phyloP scores from a whole-genome alignment of 2,797 vertebrate genomes.

The Yasuhikotakia modesta region DNA sequence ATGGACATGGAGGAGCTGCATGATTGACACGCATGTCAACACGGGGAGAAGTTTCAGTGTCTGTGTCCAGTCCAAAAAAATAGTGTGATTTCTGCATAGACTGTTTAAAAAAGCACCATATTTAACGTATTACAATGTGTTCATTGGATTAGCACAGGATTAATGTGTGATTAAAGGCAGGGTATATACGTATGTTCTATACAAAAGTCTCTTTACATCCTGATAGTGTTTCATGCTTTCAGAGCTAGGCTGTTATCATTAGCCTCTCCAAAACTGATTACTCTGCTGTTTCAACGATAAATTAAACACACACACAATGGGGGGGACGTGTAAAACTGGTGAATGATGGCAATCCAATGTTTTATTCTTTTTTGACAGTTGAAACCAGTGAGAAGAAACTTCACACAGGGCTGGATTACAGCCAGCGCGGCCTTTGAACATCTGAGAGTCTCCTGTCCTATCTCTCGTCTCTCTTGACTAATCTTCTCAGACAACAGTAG shows the following conservation, averaged over 20 bases:
- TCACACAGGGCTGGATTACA: slow-evolving; percentile 36
- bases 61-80: background rate
- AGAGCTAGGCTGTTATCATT: too few species aligned
- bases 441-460: slow-evolving; percentile 44
- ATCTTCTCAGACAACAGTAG: slow-evolving; percentile 47
- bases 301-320: too few species aligned
- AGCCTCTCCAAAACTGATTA: too few species aligned
- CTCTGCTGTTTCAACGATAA: too few species aligned
- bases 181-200: too few species aligned
- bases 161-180: too few species aligned
- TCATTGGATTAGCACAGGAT: too few species aligned
- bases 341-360: background rate
- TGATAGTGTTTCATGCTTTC: too few species aligned
- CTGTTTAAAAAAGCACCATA: background rate
- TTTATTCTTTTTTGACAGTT: slow-evolving; percentile 55
- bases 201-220: too few species aligned
- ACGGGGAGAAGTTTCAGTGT: background rate
- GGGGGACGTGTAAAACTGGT: too few species aligned
- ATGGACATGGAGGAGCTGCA: background rate
- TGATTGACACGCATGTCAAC: background rate
- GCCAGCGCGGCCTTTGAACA: slow-evolving; percentile 55
- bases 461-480: slow-evolving; percentile 42
- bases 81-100: background rate
- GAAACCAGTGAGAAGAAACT: slow-evolving; percentile 30
- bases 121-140: too few species aligned